These are phyloP conservation scores for Rhea pennata DNA, from an alignment of 2,113 vertebrate species.

Conservation along the genomic window DNA sequence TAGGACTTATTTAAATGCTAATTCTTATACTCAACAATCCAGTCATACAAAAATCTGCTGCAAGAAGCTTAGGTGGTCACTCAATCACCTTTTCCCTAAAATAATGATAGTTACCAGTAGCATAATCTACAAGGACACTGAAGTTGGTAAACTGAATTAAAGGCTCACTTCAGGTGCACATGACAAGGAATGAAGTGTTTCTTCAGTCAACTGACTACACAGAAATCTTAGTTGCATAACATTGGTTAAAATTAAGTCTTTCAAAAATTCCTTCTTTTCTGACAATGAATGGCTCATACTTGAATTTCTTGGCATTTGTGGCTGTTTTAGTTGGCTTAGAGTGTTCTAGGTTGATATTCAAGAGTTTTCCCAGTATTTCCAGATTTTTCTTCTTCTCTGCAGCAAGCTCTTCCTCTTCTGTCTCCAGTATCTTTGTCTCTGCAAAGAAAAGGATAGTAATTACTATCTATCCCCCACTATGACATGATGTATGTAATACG, in stretches of 20 bases:
- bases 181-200: neutral
- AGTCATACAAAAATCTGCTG: neutral
- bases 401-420: slow-evolving; percentile 76
- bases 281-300: slow-evolving; percentile 69
- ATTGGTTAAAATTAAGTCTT: neutral
- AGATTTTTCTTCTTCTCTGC: slow-evolving; percentile 89
- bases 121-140: neutral
- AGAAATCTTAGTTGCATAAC: neutral
- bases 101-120: neutral
- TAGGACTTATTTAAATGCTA: neutral
- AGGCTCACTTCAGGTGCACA: neutral
- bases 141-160: neutral
- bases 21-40: neutral
- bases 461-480: neutral
- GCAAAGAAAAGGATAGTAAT: slow-evolving; percentile 11
- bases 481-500: neutral
- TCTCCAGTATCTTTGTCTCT: slow-evolving; percentile 34
- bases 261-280: neutral
- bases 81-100: neutral
- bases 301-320: slow-evolving; percentile 84
- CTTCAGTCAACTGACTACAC: neutral
- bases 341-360: slow-evolving; percentile 74
- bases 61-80: neutral
- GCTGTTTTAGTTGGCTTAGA: slow-evolving; percentile 65
- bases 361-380: slow-evolving; percentile 84